These are phyloP conservation scores for Armadillidium nasatum DNA, from an alignment of 1,140 invertebrate genomes.

Conservation along the genomic window DNA sequence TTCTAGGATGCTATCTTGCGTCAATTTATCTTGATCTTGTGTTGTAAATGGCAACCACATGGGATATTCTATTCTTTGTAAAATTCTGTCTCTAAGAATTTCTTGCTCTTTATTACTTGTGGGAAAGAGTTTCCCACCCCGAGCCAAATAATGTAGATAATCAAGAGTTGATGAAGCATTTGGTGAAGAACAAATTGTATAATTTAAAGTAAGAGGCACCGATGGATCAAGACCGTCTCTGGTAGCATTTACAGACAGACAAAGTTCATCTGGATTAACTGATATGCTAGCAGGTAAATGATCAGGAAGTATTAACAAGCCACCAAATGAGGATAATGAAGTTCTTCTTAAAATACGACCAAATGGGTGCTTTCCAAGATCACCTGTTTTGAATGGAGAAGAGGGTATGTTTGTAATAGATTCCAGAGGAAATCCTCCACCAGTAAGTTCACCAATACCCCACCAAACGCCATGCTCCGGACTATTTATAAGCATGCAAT, in stretches of 20 bases:
- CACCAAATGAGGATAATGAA: constrained; percentile 25
- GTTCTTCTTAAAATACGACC: constrained; percentile 31
- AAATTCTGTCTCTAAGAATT: constrained; percentile 19
- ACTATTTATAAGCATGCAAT: constrained; percentile 23
- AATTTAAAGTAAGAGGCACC: constrained; percentile 17
- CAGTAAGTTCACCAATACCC: constrained; percentile 34
- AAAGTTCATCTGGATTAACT: constrained; percentile 24
- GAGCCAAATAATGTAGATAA: not conserved
- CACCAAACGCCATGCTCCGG: constrained; percentile 29
- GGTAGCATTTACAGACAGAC: constrained; percentile 19
- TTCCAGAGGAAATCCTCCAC: constrained; percentile 30
- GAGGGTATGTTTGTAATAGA: constrained; percentile 27
- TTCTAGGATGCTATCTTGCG: constrained; percentile 26
- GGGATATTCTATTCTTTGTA: constrained; percentile 30
- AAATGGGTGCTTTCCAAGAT: constrained; percentile 28
- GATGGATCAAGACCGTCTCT: constrained; percentile 13
- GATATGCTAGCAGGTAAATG: constrained; percentile 27
- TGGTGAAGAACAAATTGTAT: constrained; percentile 25
- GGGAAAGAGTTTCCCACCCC: not conserved
- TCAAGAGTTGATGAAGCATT: constrained; percentile 2
- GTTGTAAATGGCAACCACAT: constrained; percentile 34
- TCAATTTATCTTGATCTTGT: constrained; percentile 22
- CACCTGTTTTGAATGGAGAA: constrained; percentile 26
- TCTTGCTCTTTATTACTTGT: not conserved
- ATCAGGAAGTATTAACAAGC: constrained; percentile 27